Base-by-base conservation (phyloP, 1,140 invertebrate genomes). In the Bombus waltoni region DNA sequence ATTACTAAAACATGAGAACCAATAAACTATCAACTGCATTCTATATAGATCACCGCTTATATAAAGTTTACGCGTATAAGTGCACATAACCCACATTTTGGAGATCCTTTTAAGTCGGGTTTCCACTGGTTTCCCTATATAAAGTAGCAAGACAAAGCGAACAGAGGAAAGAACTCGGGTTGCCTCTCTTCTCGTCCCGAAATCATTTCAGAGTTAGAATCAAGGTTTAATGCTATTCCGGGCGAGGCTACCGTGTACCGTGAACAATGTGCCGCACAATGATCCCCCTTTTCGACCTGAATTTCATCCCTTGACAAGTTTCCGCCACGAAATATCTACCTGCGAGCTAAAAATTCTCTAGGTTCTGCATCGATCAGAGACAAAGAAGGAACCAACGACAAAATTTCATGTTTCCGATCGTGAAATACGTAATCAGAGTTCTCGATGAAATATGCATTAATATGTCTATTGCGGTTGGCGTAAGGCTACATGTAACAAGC, bases 181-280 rank as follows among this genome's bases (percentile, higher is more conserved):
- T 22, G 15, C 35, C 13, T 28, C 22, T 71, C 70, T 70, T 77
- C 42, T 75, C 70, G 62, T 65, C 75, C 40, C 57, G 40, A 75
- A 92, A 92, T 92, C 83, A 91, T 92, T 88, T 85, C 72, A 68
- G 65, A 92, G 91, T 91, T 91, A 91, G 89, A 91, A 92, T 90
- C 90, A 91, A 83, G 81, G 72, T 47, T 82, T 90, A 88, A 90
- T 91, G 85, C 86, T 47, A 89, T 87, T 88, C 76, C 79, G 68
- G 65, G 40, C 32, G 35, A 47, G 73, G 87, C 83, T 89, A 88
- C 84, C 88, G 88, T 73, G 70, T 76, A 88, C 47, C 40, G 81
- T 32, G 86, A 92, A 92, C 89, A 92, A 92, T 92, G 59, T 22
- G 3, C 59, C 15, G 35, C 76, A 91, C 86, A 88, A 92, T 91